Percentiles rank a stretch among this genome's conserved stretches.
Conservation (phyloP, 1,140 invertebrate species). For the Drosophila oshimai region DNA sequence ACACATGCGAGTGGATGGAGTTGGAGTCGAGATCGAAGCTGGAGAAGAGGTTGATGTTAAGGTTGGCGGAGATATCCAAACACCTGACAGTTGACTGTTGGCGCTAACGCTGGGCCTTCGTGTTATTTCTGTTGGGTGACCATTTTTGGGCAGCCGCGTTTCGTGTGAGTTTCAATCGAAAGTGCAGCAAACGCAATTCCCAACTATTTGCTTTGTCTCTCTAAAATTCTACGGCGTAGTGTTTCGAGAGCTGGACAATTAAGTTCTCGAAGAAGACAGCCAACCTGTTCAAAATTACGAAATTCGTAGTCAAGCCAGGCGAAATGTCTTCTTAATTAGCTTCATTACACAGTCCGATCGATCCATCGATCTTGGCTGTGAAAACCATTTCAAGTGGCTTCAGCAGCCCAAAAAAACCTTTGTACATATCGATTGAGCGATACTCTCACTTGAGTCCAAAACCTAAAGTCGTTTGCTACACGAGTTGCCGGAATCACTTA, state of each 20-base stretch:
- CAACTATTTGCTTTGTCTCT: slow-evolving; percentile 28
- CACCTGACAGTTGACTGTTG: slow-evolving; percentile 73
- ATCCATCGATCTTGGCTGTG: slow-evolving; percentile 39
- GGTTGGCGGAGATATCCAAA: slow-evolving; percentile 43
- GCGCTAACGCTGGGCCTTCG: slow-evolving; percentile 46
- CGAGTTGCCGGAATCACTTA: slow-evolving; percentile 67
- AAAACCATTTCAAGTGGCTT: slow-evolving; percentile 21
- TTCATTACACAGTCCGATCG: slow-evolving; percentile 11
- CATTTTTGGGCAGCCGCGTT: slow-evolving; percentile 41
- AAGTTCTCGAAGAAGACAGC: slow-evolving; percentile 51
- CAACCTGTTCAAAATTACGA: slow-evolving; percentile 44
- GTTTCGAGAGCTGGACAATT: slow-evolving; percentile 58
- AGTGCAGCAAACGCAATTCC: slow-evolving; percentile 38
- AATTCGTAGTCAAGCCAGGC: slow-evolving; percentile 2
- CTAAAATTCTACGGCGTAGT: slow-evolving; percentile 34
- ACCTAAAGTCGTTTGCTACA: slow-evolving; percentile 55
- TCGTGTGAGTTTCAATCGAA: slow-evolving; percentile 24
- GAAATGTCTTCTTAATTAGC: slow-evolving; percentile 63
- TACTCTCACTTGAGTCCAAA: slow-evolving; percentile 69
- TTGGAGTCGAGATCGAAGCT: neutral
- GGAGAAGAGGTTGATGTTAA: slow-evolving; percentile 5
- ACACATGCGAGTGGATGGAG: slow-evolving; percentile 1
- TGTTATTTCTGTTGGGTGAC: slow-evolving; percentile 24
- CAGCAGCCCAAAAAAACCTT: slow-evolving; percentile 24
- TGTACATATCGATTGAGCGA: slow-evolving; percentile 53